Evolutionary conservation across 2,888 invertebrate species (phyloP).

Genomic region (Magallana nippona): DNA sequence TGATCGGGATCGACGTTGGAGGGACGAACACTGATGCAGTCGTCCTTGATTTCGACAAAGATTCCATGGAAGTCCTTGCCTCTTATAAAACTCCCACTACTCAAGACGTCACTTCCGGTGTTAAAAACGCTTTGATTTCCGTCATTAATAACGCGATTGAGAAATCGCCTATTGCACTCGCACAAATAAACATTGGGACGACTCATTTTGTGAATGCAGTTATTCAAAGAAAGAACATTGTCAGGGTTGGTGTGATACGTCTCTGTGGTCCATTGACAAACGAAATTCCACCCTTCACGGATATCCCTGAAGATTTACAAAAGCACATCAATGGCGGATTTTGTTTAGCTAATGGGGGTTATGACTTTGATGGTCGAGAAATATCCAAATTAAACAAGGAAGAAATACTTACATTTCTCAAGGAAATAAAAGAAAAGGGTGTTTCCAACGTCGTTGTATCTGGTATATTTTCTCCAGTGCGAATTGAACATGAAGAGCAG

Average conservation of each 20-base stretch:
- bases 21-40: slow-evolving; percentile 78
- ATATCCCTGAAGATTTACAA: slow-evolving; percentile 69
- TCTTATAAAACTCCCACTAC: slow-evolving; percentile 72
- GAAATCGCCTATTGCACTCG: slow-evolving; percentile 50
- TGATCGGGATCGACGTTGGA: slow-evolving; percentile 77
- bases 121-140: slow-evolving; percentile 52
- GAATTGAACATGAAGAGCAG: slow-evolving; percentile 67
- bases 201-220: slow-evolving; percentile 78
- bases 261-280: slow-evolving; percentile 73
- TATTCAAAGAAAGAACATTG: slow-evolving; percentile 70
- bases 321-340: slow-evolving; percentile 58
- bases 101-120: slow-evolving; percentile 72
- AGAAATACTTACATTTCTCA: slow-evolving; percentile 63
- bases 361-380: slow-evolving; percentile 71
- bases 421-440: slow-evolving; percentile 55
- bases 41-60: slow-evolving; percentile 56
- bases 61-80: slow-evolving; percentile 59
- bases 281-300: slow-evolving; percentile 71
- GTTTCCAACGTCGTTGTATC: slow-evolving; percentile 70
- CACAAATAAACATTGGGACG: slow-evolving; percentile 75
- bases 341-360: slow-evolving; percentile 71
- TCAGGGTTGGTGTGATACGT: slow-evolving; percentile 71
- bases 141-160: slow-evolving; percentile 53
- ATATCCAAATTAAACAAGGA: slow-evolving; percentile 62
- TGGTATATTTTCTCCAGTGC: slow-evolving; percentile 74